Evolutionary conservation across 2,113 vertebrate genomes (phyloP), one percentile per base, ranked within the genome.

Genomic region (Numida meleagris): DNA sequence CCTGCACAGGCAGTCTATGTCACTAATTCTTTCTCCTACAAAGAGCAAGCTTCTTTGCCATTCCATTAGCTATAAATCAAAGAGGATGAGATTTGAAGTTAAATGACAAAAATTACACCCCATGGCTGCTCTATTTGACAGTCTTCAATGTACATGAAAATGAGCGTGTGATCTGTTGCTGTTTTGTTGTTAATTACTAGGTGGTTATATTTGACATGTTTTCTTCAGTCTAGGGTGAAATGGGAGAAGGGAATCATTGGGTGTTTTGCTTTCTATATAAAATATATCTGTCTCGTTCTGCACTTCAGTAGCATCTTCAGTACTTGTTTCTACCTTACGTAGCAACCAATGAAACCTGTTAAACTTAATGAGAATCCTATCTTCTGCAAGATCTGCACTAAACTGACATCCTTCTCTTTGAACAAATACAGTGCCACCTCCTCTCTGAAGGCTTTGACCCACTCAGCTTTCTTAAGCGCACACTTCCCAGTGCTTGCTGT

Each of bases 261-360:
- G 34, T 83, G 42, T 70, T 93, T 88, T 88, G 62, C 86, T 96
- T 92, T 61, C 53, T 53, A 91, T 89, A 88, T 86, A 88, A 61
- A 82, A 93, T 82, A 67, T 75, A 17, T 4, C 0, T 2, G 65
- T 67, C 59, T 83, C 72, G 55, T 67, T 82, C 46, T 29, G 42
- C 43, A 61, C 57, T 29, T 90, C 93, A 96, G 93, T 71, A 88
- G 73, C 80, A 94, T 88, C 90, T 94, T 93, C 75, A 86, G 48
- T 36, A 75, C 81, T 86, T 86, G 59, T 83, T 93, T 93, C 61
- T 68, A 61, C 55, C 61, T 88, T 67, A 66, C 6, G 4, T 8
- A 27, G 75, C 55, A 73, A 50, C 78, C 89, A 74, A 93, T 87
- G 81, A 75, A 96, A 91, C 67, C 71, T 71, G 43, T 36, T 74